Base-by-base conservation (phyloP, 1,140 invertebrate species). In the Drosophila truncata region DNA sequence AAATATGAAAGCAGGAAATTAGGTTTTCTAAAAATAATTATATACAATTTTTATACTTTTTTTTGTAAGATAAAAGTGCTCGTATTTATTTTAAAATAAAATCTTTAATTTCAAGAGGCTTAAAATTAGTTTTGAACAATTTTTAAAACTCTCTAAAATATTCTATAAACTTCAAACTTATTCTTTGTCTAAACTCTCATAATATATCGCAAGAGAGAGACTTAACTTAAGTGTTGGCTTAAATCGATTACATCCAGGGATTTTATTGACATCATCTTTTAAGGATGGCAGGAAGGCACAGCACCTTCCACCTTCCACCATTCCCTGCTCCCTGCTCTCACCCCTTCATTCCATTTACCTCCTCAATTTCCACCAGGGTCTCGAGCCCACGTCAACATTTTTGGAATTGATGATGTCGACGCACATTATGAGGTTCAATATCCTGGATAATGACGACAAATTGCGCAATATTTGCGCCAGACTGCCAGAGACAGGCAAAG, bases 381-480 rank as follows among this genome's bases (percentile, higher is more conserved):
- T 20, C 7, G 25, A 42, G 46, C 73, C 66, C 82, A 77, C 58
- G 60, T 78, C 85, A 84, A 84, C 69, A 67, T 91, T 77, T 70
- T 86, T 65, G 76, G 44, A 90, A 90, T 91, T 90, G 86, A 90
- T 91, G 86, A 90, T 91, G 85, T 80, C 74, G 79, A 42, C 78
- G 76, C 71, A 78, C 82, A 91, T 82, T 87, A 86, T 90, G 76
- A 82, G 87, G 86, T 91, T 91, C 86, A 91, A 90, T 90, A 90
- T 90, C 76, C 86, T 82, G 86, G 67, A 90, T 90, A 90, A 90
- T 90, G 86, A 86, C 86, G 86, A 90, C 86, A 90, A 90, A 90
- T 90, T 90, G 87, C 86, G 86, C 82, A 82, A 91, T 90, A 90
- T 90, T 90, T 90, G 78, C 70, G 59, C 65, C 69, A 83, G 72